Base-by-base conservation (phyloP, 2,888 invertebrate genomes). In the Agrochola lota region DNA sequence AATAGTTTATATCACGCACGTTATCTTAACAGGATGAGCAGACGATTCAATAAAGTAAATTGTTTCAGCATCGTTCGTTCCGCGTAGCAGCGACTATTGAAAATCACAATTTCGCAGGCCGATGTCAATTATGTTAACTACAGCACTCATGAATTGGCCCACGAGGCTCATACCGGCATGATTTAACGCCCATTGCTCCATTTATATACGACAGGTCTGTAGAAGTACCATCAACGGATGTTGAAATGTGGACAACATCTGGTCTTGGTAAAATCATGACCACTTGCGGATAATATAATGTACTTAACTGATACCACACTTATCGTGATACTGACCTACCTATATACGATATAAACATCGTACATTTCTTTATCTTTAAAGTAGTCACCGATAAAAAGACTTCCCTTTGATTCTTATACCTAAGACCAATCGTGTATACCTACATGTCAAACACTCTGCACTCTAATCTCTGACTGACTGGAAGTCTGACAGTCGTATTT, bases 191-290 rank as follows among this genome's bases (percentile, higher is more conserved):
- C 72, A 79, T 83, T 46, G 79, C 79, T 70, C 49, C 71, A 70
- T 82, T 74, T 55, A 74, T 46, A 79, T 66, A 71, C 63, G 57
- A 70, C 63, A 67, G 23, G 46, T 46, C 55, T 70, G 57, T 23
- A 17, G 62, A 71, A 79, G 55, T 72, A 17, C 35, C 71, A 55
- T 66, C 74, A 74, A 63, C 46, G 69, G 74, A 75, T 85, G 77
- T 77, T 67, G 69, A 81, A 81, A 72, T 71, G 77, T 77, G 60
- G 78, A 57, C 49, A 71, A 64, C 78, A 81, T 85, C 81, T 85
- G 83, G 66, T 80, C 49, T 79, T 57, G 60, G 62, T 77, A 57
- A 66, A 60, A 30, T 66, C 66, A 78, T 57, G 66, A 83, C 71
- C 40, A 71, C 66, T 71, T 57, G 60, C 30, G 64, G 52, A 59